A percentile compares a stretch with the other conserved stretches of the same genome.
phyloP scores from a whole-genome alignment of 2,888 invertebrate genomes.

The Lapara coniferarum region DNA sequence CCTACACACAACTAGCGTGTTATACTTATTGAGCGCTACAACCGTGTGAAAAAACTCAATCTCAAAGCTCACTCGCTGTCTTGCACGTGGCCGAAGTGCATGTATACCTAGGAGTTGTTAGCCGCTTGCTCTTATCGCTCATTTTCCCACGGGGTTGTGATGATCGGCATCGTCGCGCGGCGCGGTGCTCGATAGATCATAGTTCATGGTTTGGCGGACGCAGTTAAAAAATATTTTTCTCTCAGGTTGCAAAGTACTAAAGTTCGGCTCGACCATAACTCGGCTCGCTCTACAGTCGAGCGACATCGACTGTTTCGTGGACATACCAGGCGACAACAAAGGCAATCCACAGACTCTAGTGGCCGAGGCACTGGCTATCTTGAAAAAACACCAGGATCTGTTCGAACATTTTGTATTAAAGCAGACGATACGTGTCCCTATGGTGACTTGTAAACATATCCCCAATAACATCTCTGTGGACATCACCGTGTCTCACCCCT shows the following conservation, averaged over 20 bases:
- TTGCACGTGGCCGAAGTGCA: no score
- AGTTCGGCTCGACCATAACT: conserved; percentile 39
- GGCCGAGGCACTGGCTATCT: no score
- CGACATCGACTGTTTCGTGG: conserved; percentile 40
- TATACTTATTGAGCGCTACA: no score
- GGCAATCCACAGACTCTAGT: no score
- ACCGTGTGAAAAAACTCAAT: no score
- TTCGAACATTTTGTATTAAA: conserved; percentile 24
- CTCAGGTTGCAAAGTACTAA: conserved; percentile 35
- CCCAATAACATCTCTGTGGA: conserved; percentile 34
- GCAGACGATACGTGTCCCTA: neutral
- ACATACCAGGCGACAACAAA: conserved; percentile 29
- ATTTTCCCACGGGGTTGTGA: no score
- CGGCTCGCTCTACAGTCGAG: conserved; percentile 39
- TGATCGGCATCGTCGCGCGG: no score
- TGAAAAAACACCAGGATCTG: conserved; percentile 29
- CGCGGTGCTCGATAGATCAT: no score
- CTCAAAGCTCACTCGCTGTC: no score
- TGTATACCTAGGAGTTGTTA: no score
- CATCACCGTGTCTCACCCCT: conserved; percentile 27
- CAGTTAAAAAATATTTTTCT: neutral
- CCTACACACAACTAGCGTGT: no score
- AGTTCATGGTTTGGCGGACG: neutral
- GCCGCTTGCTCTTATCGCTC: no score
- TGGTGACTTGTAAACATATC: conserved; percentile 30